Percentiles rank a stretch among this genome's conserved stretches.
Conservation (phyloP, 2,888 invertebrate genomes). For the Achlya flavicornis region DNA sequence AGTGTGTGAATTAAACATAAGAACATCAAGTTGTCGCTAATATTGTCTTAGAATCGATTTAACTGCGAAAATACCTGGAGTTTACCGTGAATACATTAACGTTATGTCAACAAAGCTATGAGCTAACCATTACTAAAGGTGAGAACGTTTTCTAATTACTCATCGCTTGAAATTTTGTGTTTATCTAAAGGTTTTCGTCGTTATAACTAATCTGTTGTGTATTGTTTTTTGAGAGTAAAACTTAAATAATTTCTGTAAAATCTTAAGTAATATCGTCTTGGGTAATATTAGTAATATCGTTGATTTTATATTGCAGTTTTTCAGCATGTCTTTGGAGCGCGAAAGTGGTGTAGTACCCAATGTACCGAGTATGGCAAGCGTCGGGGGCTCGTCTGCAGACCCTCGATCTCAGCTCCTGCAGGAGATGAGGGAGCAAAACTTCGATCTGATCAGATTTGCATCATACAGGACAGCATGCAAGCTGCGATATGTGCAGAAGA, state of each 20-base stretch:
- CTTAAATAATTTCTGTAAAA: not conserved
- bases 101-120: constrained; percentile 73
- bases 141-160: constrained; percentile 30
- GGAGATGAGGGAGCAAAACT: constrained; percentile 95
- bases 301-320: not conserved
- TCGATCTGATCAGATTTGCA: constrained; percentile 98
- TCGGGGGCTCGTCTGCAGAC: constrained; percentile 70
- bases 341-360: constrained; percentile 63
- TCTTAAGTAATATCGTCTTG: not conserved
- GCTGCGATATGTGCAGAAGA: constrained; percentile 98
- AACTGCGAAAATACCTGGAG: constrained; percentile 64
- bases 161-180: constrained; percentile 17
- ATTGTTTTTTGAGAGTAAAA: constrained; percentile 2
- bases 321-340: constrained; percentile 70
- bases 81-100: constrained; percentile 67
- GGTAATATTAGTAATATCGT: not conserved
- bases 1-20: constrained; percentile 14
- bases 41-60: constrained; percentile 71
- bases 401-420: constrained; percentile 91
- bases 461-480: constrained; percentile 99
- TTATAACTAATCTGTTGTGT: not conserved
- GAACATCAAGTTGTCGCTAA: constrained; percentile 44
- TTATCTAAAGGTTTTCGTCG: constrained; percentile 12
- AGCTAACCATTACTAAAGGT: constrained; percentile 65
- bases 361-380: constrained; percentile 40